Base-by-base conservation (phyloP, 1,140 invertebrate genomes). In the Aplysia californica region DNA sequence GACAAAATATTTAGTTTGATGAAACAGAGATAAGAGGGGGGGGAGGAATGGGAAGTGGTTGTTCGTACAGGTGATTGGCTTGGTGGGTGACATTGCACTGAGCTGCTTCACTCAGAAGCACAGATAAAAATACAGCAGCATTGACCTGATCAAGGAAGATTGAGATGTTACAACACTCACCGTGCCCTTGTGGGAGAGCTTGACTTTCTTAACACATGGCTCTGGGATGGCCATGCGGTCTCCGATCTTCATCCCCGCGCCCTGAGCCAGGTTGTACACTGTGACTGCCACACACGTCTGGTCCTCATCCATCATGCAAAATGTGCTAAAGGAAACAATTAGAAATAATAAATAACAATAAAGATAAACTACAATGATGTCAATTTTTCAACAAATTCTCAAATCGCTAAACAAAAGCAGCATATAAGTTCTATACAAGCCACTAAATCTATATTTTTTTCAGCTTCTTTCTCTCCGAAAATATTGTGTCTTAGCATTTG, bases 161-260 rank as follows among this genome's bases (percentile, higher is more conserved):
- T n/a, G n/a, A n/a, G n/a, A n/a, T n/a, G n/a, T n/a, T n/a, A n/a
- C n/a, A n/a, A n/a, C 29, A 59, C 66, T 90, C 89, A 94, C 94
- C 87, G 92, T 91, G 67, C 91, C 89, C 78, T 90, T 90, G 83
- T 92, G 92, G 26, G 87, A 90, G 84, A 95, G 92, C 79, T 91
- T 87, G 41, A 95, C 92, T 76, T 90, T 83, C 29, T 91, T 92
- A n/a, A 95, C 82, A 82, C 89, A 92, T 0, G 96, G 96, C 85
- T 95, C 94, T 0, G 95, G 93, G 79, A 96, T 93, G 1, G 94
- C 93, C 18, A 97, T 93, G 39, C 93, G 92, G 90, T 97, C 95
- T 1, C 95, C 95, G 70, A 96, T 94, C 73, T 95, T 95, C 59
- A 95, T 93, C 50, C 95, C 95, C 86, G 93, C 92, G 3, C 94